These are phyloP conservation scores for Pitangus sulphuratus DNA, from an alignment of 2,797 vertebrate genomes.

Conservation along the genomic window DNA sequence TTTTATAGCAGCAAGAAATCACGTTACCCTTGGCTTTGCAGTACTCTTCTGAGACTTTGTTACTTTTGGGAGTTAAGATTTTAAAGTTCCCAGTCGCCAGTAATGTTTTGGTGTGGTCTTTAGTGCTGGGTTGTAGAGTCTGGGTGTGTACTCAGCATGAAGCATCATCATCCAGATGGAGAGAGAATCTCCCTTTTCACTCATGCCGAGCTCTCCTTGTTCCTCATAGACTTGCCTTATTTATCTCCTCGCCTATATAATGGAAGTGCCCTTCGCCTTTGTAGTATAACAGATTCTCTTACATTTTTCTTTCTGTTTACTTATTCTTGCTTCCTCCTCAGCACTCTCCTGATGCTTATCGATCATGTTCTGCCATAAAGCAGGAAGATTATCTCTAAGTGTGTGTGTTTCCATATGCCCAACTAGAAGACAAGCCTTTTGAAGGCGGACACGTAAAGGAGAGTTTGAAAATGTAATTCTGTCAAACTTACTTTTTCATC, in stretches of 20 bases:
- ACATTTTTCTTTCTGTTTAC: background rate
- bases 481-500: background rate
- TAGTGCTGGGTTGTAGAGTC: background rate
- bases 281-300: background rate
- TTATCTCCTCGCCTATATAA: fast-evolving
- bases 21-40: fast-evolving
- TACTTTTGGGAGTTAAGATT: background rate
- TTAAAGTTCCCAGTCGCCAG: background rate
- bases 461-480: conserved; percentile 9
- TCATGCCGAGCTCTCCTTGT: background rate
- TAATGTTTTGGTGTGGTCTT: background rate
- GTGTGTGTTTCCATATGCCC: background rate
- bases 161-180: background rate
- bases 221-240: background rate
- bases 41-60: background rate
- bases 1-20: background rate
- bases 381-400: background rate
- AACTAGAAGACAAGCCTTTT: background rate
- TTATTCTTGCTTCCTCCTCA: background rate
- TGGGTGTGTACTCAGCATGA: background rate
- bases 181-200: background rate
- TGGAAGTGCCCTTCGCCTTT: background rate
- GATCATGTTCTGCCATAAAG: background rate
- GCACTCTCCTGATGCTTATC: background rate
- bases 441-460: background rate